Evolutionary conservation across 2,797 vertebrate genomes (phyloP), one percentile per base, ranked within the genome.

Genomic region (Scleropages formosus): DNA sequence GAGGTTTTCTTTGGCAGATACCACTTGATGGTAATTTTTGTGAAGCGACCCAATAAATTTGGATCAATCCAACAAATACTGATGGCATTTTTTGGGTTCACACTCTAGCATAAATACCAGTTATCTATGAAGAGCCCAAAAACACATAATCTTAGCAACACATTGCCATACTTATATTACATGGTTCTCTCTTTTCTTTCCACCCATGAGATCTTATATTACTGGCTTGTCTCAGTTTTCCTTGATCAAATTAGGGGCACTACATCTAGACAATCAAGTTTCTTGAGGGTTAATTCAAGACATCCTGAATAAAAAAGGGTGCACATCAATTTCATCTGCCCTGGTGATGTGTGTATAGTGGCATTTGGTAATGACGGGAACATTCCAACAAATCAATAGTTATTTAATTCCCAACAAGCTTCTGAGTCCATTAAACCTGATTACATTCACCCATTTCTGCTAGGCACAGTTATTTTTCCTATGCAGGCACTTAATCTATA

Each of bases 381-480:
- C 91, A 93, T 94, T 93, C 92, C 89, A 92, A 90, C 90, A 90
- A 93, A 95, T 96, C 94, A 89, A 95, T 96, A 93, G 93, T 95
- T 94, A 95, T 95, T 95, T 94, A 94, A 96, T 95, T 96, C 93
- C 89, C 92, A 94, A 93, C 91, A 92, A 93, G 93, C 93, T 94
- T 92, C 90, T 77, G 80, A 94, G 92, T 95, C 93, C 93, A 95
- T 95, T 95, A 94, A 94, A 94, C 92, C 93, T 93, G 93, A 94
- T 95, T 94, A 94, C 92, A 93, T 93, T 94, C 93, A 92, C 92
- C 94, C 92, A 92, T 94, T 94, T 93, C 93, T 91, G 92, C 91
- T 93, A 91, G 91, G 89, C 91, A 90, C 92, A 89, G 91, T 93
- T 93, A 93, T 94, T 94, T 93, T 92, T 93, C 91, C 91, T 90